Evolutionary conservation across 1,140 invertebrate species (phyloP).

Genomic region (Linepithema humile): DNA sequence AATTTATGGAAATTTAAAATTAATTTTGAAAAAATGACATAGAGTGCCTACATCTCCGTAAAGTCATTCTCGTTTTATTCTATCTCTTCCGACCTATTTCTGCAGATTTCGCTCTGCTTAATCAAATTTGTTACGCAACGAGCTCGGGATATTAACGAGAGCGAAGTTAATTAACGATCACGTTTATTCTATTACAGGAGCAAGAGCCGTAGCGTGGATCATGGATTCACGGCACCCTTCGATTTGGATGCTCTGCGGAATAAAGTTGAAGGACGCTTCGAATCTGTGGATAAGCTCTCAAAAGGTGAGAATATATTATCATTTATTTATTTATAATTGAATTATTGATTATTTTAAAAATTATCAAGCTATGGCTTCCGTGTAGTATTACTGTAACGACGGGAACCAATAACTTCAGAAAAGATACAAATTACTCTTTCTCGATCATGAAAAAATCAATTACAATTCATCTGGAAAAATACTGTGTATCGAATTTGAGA

Average conservation of each 20-base stretch:
- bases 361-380: not conserved
- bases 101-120: not conserved
- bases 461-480: not conserved
- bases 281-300: conserved; percentile 89
- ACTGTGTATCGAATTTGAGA: conserved; percentile 3
- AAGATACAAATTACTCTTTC: not conserved
- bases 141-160: conserved; percentile 1
- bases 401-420: not conserved
- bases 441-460: not conserved
- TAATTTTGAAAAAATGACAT: not conserved
- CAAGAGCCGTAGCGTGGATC: conserved; percentile 94
- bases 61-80: not conserved
- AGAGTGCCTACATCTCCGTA: not conserved
- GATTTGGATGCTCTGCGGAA: conserved; percentile 92
- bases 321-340: not conserved
- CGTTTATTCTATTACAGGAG: conserved; percentile 87
- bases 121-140: conserved; percentile 33
- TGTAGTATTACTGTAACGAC: not conserved
- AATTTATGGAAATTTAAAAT: not conserved
- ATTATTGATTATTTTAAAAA: not conserved
- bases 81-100: not conserved
- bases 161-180: conserved; percentile 20
- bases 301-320: conserved; percentile 81
- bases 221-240: conserved; percentile 92
- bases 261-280: conserved; percentile 93